Base-by-base conservation (phyloP, 1,140 invertebrate genomes). In the Anastatus disparis region DNA sequence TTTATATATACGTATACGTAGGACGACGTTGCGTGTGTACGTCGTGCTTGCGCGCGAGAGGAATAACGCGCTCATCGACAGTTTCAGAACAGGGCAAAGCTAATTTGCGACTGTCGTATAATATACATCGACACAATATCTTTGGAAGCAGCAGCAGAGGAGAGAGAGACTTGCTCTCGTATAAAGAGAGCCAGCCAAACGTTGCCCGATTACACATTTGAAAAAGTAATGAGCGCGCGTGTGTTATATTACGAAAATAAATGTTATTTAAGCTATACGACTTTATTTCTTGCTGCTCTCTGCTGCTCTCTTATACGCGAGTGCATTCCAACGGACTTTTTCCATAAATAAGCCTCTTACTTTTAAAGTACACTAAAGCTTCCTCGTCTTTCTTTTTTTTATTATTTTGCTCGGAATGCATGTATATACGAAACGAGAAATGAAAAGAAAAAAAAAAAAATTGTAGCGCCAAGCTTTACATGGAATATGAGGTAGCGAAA, bases 261-360 rank as follows among this genome's bases (percentile, higher is more conserved):
- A 62, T 55, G 58, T 70, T 70, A 70, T 70, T 70, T 70, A 66
- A 70, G 56, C 20, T 53, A 52, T 70, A 70, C 48, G 58, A 50
- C 56, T 70, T 70, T 53, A 70, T 70, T 70, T 62, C 67, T 70
- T 27, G 35, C 38, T 52, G 35, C 46, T 26, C 46, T 62, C n/a
- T n/a, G n/a, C n/a, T n/a, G n/a, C n/a, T n/a, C n/a, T n/a, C n/a
- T n/a, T n/a, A n/a, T n/a, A n/a, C n/a, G n/a, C 67, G 24, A 55
- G 58, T 62, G 48, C 67, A 62, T 70, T 70, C 58, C 67, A 8
- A 12, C 2, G 24, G 29, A n/a, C 56, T 62, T 58, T 50, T 59
- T 68, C 55, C 56, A 68, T 68, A 68, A 68, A 68, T 68, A 68
- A 68, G 42, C 29, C 56, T 50, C 66, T 59, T 68, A 68, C 56